Conservation (phyloP, 2,888 invertebrate species). For the Lithophane leautieri region DNA sequence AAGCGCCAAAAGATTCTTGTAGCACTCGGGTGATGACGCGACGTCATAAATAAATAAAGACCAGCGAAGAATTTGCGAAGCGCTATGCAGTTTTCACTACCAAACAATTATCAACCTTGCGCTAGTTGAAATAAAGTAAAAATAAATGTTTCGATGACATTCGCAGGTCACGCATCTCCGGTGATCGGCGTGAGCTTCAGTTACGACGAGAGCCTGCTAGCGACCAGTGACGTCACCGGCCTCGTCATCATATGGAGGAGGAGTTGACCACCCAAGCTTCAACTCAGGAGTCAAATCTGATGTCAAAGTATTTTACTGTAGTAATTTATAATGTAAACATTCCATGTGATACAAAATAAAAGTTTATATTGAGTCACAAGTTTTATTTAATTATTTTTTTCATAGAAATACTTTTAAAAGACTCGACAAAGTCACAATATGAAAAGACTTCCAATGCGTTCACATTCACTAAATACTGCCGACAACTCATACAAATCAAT, state of each 20-base stretch:
- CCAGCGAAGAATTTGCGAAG: not conserved
- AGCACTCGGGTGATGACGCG: not conserved
- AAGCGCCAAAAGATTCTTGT: not conserved
- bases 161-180: conserved; percentile 94
- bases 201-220: conserved; percentile 96
- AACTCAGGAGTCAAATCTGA: conserved; percentile 40
- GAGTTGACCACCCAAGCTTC: conserved; percentile 75
- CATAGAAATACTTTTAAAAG: conserved; percentile 90
- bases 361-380: conserved; percentile 81
- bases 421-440: conserved; percentile 89
- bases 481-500: conserved; percentile 85
- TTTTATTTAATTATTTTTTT: conserved; percentile 86
- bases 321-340: conserved; percentile 29
- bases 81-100: not conserved
- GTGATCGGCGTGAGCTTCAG: conserved; percentile 96
- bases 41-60: not conserved
- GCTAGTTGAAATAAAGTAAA: not conserved
- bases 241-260: conserved; percentile 94
- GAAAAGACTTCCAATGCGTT: conserved; percentile 86
- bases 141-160: not conserved
- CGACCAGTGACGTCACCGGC: conserved; percentile 95
- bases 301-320: conserved; percentile 12
- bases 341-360: conserved; percentile 75
- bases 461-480: conserved; percentile 86
- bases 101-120: too few species aligned